phyloP scores from a whole-genome alignment of 1,140 invertebrate species.

The Eriosoma lanigerum region DNA sequence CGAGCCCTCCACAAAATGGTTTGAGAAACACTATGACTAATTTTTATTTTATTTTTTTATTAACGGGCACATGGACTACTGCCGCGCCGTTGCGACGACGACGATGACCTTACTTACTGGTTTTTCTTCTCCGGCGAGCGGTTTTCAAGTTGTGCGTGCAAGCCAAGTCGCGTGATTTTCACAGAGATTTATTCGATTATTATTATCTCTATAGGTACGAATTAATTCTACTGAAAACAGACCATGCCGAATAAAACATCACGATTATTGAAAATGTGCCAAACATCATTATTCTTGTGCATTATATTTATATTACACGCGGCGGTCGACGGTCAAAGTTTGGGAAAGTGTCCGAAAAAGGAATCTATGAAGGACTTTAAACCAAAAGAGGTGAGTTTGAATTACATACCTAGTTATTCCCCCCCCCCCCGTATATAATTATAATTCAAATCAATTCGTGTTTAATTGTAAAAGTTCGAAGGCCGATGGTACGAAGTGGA shows the following conservation, averaged over 20 bases:
- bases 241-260: too few relatives aligned
- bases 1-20: neutral
- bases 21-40: conserved; percentile 6
- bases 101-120: neutral
- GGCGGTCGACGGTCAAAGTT: conserved; percentile 4
- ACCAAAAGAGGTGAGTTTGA: neutral
- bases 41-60: neutral
- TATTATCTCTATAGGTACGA: too few relatives aligned
- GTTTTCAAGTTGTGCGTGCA: neutral
- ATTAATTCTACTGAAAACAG: too few relatives aligned
- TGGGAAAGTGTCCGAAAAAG: conserved; percentile 43
- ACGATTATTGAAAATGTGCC: neutral
- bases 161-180: too few relatives aligned
- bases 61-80: neutral
- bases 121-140: neutral
- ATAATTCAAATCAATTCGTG: too few relatives aligned
- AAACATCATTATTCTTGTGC: neutral
- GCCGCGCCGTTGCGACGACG: too few relatives aligned
- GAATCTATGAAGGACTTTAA: conserved; percentile 35
- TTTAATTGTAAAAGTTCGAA: conserved; percentile 62
- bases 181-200: too few relatives aligned
- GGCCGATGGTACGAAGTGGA: conserved; percentile 74
- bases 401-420: neutral
- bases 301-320: neutral
- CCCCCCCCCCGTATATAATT: too few relatives aligned